Percentiles rank a stretch among this genome's conserved stretches.
These are phyloP conservation scores for Loxodonta africana DNA, from an alignment of 2,113 vertebrate species.

Conservation along the genomic window DNA sequence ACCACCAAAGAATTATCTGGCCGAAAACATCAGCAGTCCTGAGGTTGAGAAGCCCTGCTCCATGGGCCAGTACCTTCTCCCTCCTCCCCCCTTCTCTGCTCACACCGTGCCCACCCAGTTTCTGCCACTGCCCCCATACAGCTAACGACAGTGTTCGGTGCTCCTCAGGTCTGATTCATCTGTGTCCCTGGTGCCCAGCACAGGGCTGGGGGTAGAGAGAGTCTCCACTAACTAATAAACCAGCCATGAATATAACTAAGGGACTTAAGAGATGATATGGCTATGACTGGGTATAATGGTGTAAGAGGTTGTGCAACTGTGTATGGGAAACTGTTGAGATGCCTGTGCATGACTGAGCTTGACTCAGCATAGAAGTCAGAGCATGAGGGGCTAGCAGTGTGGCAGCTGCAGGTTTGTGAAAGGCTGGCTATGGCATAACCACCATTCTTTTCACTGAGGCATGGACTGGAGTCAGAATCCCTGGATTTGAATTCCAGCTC, in stretches of 20 bases:
- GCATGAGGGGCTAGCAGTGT: background rate
- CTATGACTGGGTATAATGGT: background rate
- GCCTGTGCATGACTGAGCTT: constrained; percentile 25
- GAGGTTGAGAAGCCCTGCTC: background rate
- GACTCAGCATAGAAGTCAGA: constrained; percentile 48
- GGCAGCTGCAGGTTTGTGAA: background rate
- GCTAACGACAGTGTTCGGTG: background rate
- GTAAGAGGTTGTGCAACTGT: constrained; percentile 18
- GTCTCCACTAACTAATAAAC: background rate
- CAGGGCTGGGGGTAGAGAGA: background rate
- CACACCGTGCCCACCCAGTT: background rate
- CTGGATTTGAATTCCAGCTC: background rate
- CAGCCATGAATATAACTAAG: background rate
- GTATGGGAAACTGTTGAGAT: constrained; percentile 11
- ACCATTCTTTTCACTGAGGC: background rate
- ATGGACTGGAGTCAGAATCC: background rate
- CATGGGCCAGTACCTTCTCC: background rate
- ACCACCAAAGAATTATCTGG: background rate
- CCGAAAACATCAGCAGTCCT: accelerated
- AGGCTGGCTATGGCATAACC: background rate
- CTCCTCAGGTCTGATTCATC: background rate
- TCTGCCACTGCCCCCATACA: background rate
- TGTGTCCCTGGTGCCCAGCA: background rate
- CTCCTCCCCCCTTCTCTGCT: background rate
- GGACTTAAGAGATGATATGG: background rate